Base-by-base conservation (phyloP, 2,888 invertebrate genomes). In the Psylliodes chrysocephalus region DNA sequence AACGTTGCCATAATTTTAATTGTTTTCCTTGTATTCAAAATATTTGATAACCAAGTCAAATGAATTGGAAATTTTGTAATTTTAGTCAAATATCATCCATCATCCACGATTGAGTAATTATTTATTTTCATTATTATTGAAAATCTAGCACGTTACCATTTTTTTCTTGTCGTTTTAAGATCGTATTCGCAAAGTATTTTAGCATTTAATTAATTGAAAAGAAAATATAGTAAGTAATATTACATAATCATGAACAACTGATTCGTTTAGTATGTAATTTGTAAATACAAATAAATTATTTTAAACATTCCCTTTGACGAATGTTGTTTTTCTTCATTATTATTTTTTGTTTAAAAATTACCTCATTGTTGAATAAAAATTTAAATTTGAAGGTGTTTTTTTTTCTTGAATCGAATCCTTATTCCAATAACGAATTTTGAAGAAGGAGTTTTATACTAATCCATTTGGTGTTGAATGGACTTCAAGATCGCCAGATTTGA, bases 281-380 rank as follows among this genome's bases (percentile, higher is more conserved):
- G 70, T 72, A 71, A 56, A 69, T 73, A 73, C 49, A 33, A 22
- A 70, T 53, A 33, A 22, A 70, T 72, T 71, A 67, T 70, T 73
- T n/a, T 65, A 33, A 66, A 74, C 71, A 74, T 74, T 74, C 73
- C 73, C 60, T 47, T 19, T 53, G 33, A 62, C 63, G 72, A 66
- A 73, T 73, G 70, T 71, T 69, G 49, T 53, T 57, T 53, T 46
- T 57, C 47, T 53, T 8, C 35, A 52, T 22, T 44, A 28, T 17
- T 28, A 25, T 8, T 15, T 59, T 22, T 33, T 53, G 15, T 53
- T 38, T 38, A 42, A 46, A n/a, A n/a, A n/a, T n/a, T n/a, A n/a
- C n/a, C 3, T 42, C 28, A 19, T 42, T 44, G 38, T 57, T 52
- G 18, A 52, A 47, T 62, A 52, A 63, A 46, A 28, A 62, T 2